Conservation (phyloP, 1,140 invertebrate genomes). For the Ectropis grisescens region DNA sequence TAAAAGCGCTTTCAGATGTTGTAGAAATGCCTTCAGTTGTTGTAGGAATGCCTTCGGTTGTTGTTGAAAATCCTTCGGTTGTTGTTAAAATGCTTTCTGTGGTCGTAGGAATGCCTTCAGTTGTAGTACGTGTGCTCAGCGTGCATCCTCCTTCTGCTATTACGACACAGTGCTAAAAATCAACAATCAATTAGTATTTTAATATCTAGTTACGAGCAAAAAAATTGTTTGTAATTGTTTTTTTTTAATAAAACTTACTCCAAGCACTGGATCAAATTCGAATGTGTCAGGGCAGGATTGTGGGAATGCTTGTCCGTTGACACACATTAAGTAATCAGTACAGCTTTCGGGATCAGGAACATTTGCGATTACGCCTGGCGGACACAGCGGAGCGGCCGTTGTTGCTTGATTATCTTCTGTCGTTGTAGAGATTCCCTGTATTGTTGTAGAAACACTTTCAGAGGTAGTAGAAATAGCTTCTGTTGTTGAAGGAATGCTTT, state of each 20-base stretch:
- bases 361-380: conserved; percentile 1
- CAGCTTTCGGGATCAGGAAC: conserved; percentile 4
- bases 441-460: neutral
- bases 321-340: conserved; percentile 6
- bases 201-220: too few relatives aligned
- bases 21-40: too few relatives aligned
- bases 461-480: neutral
- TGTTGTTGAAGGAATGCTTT: neutral
- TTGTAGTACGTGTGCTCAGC: neutral
- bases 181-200: too few relatives aligned
- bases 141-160: conserved; percentile 11
- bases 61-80: too few relatives aligned
- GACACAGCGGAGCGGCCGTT: neutral
- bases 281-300: conserved; percentile 2
- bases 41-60: too few relatives aligned
- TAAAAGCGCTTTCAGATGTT: too few relatives aligned
- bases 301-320: neutral
- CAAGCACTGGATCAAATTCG: conserved; percentile 2
- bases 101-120: too few relatives aligned
- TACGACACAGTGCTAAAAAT: conserved; percentile 4
- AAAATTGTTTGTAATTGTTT: too few relatives aligned
- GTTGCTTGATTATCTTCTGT: neutral
- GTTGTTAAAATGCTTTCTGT: too few relatives aligned
- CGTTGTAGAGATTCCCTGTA: neutral
- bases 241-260: too few relatives aligned